Base-by-base conservation (phyloP, 2,113 vertebrate genomes). In the Heterotilapia buettikoferi region DNA sequence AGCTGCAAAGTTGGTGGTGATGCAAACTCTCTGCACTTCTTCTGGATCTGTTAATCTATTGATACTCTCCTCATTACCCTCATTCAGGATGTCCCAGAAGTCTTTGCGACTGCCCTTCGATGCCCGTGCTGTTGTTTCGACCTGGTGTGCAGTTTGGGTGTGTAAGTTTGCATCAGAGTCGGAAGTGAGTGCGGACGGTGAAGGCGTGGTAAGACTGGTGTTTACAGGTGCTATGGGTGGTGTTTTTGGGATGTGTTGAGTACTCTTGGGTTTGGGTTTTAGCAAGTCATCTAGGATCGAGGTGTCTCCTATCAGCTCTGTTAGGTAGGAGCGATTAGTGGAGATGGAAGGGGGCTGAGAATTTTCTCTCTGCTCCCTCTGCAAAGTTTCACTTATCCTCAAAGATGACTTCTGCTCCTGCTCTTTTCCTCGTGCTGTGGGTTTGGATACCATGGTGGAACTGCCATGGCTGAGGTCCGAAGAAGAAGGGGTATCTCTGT, bases 1-100 rank as follows among this genome's bases (percentile, higher is more conserved):
- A 9, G 90, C 26, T 11, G 93, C 43, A 33, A 91, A 82, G 85
- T 87, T 84, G 13, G 89, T 71, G 86, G 71, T 97, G 89, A 96
- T 92, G 93, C 98, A 99, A 18, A 98, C 93, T 84, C 97, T 97
- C 96, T 98, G 96, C 87, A 98, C 97, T 50, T 96, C 96, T 19
- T 97, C 94, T 78, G 96, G 61, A 87, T 99, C 97, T 0, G 97
- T 98, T 61, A 99, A 96, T 82, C 96, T 97, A 92, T 96, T 97
- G 14, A 99, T 97, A 84, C 95, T 96, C 84, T 98, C 98, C 33
- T 98, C 97, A 26, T 97, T 97, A 38, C 97, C 97, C 80, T 99
- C 98, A 88, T 96, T 97, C 86, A 99, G 91, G 85, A 99, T 97
- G 94, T 99, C 98, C 98, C 98, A 99, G 94, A 99, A 97, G 94